A percentile compares a stretch with the other conserved stretches of the same genome.
Conservation (phyloP, 2,888 invertebrate species). For the Choristoneura rosaceana region DNA sequence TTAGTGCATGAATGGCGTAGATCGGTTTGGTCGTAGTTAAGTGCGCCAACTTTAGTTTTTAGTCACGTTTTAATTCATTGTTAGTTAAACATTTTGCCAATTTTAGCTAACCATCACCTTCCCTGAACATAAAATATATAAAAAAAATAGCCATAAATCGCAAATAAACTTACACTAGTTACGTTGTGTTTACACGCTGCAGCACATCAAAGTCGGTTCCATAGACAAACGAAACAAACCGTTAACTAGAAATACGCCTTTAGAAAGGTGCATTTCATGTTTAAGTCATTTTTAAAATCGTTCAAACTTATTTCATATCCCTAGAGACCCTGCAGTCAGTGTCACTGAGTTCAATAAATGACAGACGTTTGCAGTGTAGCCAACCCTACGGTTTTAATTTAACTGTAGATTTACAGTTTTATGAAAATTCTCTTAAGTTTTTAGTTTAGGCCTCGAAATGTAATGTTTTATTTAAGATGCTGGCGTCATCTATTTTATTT, state of each 20-base stretch:
- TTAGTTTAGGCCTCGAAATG: too few species aligned
- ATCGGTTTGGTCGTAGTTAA: background rate
- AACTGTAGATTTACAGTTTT: too few species aligned
- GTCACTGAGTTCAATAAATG: background rate
- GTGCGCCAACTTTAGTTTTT: background rate
- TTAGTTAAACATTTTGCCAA: background rate
- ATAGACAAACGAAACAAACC: constrained; percentile 28
- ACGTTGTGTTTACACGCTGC: constrained; percentile 30
- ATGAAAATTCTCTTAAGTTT: too few species aligned
- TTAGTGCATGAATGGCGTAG: background rate
- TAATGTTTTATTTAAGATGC: too few species aligned
- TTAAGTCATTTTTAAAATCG: background rate
- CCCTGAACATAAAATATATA: background rate
- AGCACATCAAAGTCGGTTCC: background rate
- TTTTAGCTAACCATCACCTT: too few species aligned
- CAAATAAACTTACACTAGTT: constrained; percentile 9
- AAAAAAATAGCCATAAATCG: background rate
- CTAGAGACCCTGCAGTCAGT: background rate
- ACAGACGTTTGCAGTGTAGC: too few species aligned
- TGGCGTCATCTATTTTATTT: too few species aligned
- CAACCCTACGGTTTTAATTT: too few species aligned
- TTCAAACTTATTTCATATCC: background rate
- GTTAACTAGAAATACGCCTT: background rate
- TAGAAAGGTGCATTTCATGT: background rate
- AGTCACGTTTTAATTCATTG: background rate